Evolutionary conservation across 1,140 invertebrate genomes (phyloP).

Genomic region (Eumaeus atala): DNA sequence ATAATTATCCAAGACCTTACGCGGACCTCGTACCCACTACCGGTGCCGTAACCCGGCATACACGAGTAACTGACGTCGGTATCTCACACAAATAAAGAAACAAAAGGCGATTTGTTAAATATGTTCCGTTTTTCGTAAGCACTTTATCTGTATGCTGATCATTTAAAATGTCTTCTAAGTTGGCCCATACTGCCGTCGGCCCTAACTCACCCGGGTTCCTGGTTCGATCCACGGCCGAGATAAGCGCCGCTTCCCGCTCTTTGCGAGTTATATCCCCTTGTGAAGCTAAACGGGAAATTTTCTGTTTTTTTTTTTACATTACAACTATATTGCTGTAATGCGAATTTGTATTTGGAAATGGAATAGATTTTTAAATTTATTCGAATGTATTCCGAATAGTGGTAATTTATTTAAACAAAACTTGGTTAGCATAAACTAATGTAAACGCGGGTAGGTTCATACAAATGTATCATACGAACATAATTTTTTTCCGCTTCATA

Average conservation of each 20-base stretch:
- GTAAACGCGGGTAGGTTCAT: too few species aligned
- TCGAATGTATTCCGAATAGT: too few species aligned
- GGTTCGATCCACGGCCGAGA: slow-evolving; percentile 31
- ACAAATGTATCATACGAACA: too few species aligned
- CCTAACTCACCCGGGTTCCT: slow-evolving; percentile 22
- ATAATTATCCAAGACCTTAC: background rate
- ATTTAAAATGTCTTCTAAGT: slow-evolving; percentile 19
- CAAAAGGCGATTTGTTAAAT: slow-evolving; percentile 9
- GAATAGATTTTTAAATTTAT: too few species aligned
- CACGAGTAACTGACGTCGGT: background rate
- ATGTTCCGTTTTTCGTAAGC: slow-evolving; percentile 7
- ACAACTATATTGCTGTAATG: slow-evolving; percentile 2
- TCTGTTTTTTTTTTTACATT: slow-evolving; percentile 7
- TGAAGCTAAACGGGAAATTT: slow-evolving; percentile 18
- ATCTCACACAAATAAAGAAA: slow-evolving; percentile 1
- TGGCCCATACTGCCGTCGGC: slow-evolving; percentile 16
- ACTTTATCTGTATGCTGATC: background rate
- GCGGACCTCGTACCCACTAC: background rate
- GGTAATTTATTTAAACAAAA: too few species aligned
- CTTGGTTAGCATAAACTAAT: too few species aligned
- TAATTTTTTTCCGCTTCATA: too few species aligned
- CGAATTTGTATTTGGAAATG: background rate
- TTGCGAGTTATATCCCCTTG: slow-evolving; percentile 27
- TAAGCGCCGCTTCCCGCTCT: slow-evolving; percentile 25
- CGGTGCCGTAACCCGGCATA: background rate